phyloP scores from a whole-genome alignment of 2,113 vertebrate genomes.

The Sinocyclocheilus grahami region DNA sequence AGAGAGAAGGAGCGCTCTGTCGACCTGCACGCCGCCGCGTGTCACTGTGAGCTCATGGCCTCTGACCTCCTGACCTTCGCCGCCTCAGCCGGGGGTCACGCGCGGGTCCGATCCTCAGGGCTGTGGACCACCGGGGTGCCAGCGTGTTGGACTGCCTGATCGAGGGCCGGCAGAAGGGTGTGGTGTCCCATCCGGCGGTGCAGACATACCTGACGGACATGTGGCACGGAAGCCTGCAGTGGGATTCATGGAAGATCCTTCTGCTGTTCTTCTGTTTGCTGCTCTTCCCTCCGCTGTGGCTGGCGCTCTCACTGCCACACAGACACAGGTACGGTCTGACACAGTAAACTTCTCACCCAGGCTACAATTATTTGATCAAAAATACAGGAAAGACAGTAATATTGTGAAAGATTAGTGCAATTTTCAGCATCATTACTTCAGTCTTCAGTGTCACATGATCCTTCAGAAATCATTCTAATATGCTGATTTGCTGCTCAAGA shows the following conservation, averaged over 20 bases:
- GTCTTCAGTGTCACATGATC: too few relatives aligned
- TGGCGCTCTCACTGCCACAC: constrained; percentile 66
- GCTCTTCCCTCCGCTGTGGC: constrained; percentile 65
- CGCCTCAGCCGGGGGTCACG: constrained; percentile 55
- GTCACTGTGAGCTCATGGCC: constrained; percentile 65
- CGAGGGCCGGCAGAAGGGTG: constrained; percentile 66
- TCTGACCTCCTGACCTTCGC: constrained; percentile 65
- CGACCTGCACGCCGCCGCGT: constrained; percentile 64
- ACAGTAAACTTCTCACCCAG: too few relatives aligned
- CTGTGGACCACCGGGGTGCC: constrained; percentile 61
- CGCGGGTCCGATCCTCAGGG: constrained; percentile 57
- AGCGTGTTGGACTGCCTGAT: constrained; percentile 67
- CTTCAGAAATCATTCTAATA: too few relatives aligned
- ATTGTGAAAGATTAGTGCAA: too few relatives aligned
- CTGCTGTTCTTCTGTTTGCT: constrained; percentile 66
- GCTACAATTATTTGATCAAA: too few relatives aligned
- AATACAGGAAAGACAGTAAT: too few relatives aligned
- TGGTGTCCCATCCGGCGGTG: constrained; percentile 67
- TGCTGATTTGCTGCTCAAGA: too few relatives aligned
- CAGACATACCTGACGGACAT: constrained; percentile 70
- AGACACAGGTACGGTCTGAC: constrained; percentile 51
- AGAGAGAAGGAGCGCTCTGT: constrained; percentile 64
- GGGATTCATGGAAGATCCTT: constrained; percentile 66
- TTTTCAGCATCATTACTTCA: too few relatives aligned
- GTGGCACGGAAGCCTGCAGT: constrained; percentile 65